These are phyloP conservation scores for Varanus salvator DNA, from an alignment of 2,113 vertebrate species.

Conservation along the genomic window DNA sequence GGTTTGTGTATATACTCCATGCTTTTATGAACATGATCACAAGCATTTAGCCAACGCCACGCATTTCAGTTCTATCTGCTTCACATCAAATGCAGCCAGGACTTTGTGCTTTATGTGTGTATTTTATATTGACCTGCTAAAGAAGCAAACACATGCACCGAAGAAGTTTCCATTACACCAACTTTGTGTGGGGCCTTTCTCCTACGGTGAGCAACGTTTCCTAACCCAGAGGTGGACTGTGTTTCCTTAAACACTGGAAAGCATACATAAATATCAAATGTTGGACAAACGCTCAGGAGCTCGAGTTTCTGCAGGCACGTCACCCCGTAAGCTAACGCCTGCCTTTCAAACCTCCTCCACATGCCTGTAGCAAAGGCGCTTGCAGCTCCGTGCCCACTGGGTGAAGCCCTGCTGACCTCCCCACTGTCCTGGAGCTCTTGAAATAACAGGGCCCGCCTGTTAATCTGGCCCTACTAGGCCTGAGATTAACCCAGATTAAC, in stretches of 20 bases:
- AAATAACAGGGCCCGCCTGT: not conserved
- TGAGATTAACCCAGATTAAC: conserved; percentile 7
- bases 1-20: not conserved
- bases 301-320: no score
- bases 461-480: not conserved
- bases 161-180: not conserved
- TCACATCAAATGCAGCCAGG: not conserved
- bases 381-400: no score
- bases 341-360: not conserved
- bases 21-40: not conserved
- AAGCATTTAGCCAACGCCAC: not conserved
- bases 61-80: not conserved
- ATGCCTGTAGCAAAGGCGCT: not conserved
- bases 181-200: not conserved
- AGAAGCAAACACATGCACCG: not conserved
- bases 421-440: not conserved
- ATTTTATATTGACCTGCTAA: not conserved
- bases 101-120: not conserved
- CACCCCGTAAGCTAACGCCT: not conserved
- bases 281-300: not conserved
- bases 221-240: not conserved
- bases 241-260: not conserved
- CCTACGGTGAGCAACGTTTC: not conserved
- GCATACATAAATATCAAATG: not conserved
- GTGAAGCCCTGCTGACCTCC: not conserved